Evolutionary conservation across 2,113 vertebrate species (phyloP).

Genomic region (Tonatia bakeri): DNA sequence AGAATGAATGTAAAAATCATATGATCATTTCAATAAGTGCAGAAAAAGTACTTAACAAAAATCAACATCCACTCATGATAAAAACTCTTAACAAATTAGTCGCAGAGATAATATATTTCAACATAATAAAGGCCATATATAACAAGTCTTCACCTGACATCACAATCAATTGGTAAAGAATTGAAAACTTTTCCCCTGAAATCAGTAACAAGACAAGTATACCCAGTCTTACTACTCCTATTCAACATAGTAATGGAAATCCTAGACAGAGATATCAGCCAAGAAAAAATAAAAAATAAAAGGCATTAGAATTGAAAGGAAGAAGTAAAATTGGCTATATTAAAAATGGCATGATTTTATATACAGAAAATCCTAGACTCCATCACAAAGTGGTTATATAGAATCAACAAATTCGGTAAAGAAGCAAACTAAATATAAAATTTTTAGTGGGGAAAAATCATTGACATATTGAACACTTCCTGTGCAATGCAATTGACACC

Average conservation of each 20-base stretch:
- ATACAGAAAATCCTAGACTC: not conserved
- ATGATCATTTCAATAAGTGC: too few species aligned
- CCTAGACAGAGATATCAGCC: not conserved
- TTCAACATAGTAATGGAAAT: not conserved
- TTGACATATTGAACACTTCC: not conserved
- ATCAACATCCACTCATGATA: too few species aligned
- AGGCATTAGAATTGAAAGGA: not conserved
- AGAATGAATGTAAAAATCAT: too few species aligned
- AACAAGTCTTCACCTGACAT: not conserved
- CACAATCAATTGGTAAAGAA: not conserved
- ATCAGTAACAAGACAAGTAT: not conserved
- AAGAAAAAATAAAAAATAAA: not conserved
- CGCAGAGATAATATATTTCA: not conserved
- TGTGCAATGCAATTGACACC: not conserved
- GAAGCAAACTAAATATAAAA: not conserved
- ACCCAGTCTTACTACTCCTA: not conserved
- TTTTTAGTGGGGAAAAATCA: not conserved
- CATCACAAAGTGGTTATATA: not conserved
- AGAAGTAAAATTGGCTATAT: not conserved
- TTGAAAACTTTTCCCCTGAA: not conserved
- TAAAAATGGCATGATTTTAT: not conserved
- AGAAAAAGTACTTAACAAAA: too few species aligned
- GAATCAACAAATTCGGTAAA: not conserved
- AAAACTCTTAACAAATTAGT: not conserved
- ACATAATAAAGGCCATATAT: not conserved